These are phyloP conservation scores for Dasyurus viverrinus DNA, from an alignment of 2,113 vertebrate species.

Conservation along the genomic window DNA sequence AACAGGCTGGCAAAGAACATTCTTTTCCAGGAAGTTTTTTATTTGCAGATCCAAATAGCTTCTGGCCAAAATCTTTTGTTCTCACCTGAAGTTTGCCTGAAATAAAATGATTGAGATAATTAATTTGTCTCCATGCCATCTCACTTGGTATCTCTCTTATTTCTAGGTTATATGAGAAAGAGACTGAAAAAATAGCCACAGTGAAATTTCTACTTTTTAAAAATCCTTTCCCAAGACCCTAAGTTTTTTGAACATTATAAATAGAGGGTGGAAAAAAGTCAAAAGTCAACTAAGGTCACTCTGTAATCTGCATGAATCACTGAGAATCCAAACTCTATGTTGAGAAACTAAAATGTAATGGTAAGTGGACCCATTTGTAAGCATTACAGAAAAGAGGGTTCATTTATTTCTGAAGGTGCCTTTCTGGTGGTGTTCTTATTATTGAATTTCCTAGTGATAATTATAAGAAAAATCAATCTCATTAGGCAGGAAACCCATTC, in stretches of 20 bases:
- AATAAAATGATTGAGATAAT: background rate
- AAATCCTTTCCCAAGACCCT: conserved; percentile 39
- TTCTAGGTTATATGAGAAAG: background rate
- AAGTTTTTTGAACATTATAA: conserved; percentile 54
- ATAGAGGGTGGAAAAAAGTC: conserved; percentile 39
- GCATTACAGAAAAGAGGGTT: conserved; percentile 2
- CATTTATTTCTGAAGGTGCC: background rate
- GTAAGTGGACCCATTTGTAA: conserved; percentile 6
- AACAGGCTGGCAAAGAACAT: background rate
- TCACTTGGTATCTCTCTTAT: background rate
- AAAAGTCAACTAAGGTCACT: conserved; percentile 33
- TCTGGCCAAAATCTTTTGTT: background rate
- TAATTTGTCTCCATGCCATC: background rate
- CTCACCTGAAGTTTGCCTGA: background rate
- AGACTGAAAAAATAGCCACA: background rate
- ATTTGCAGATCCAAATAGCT: background rate
- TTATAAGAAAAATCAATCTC: background rate
- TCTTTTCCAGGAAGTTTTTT: background rate
- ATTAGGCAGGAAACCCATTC: background rate
- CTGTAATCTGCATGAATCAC: conserved; percentile 31
- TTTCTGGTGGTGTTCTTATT: background rate
- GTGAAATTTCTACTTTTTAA: background rate
- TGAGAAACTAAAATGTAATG: conserved; percentile 16
- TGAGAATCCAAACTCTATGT: background rate
- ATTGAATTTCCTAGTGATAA: background rate